Evolutionary conservation across 2,113 vertebrate species (phyloP), one percentile per base, ranked within the genome.

Genomic region (Psilopogon haemacephalus): DNA sequence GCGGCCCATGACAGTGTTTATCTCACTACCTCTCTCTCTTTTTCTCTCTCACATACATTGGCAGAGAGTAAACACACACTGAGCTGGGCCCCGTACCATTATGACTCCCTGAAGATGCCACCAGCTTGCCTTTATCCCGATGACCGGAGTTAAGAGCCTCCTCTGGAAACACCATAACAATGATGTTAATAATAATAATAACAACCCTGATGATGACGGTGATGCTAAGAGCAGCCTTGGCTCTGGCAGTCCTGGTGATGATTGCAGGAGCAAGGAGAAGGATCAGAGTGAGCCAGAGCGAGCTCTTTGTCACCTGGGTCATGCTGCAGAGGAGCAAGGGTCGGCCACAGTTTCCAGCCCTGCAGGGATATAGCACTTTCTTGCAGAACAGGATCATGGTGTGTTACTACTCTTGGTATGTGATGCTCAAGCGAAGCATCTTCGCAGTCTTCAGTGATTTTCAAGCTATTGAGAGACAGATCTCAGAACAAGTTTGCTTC

Each of bases 1-100:
- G 97, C 93, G 94, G 97, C 97, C 98, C 98, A 97, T 98, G 98
- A 98, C 98, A 98, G 97, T 97, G 97, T 98, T 98, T 98, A 98
- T 98, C 98, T 98, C 98, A 96, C 96, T 98, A 97, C 97, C 97
- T 97, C 97, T 97, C 96, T 97, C 96, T 97, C 96, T 94, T 70
- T 92, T 77, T 93, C 88, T 94, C 89, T 77, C 96, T 95, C 73
- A 72, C 90, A 96, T 88, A 88, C 95, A 52, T 89, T 97, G 95
- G 95, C 94, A 96, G 90, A 97, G 95, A 97, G 95, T 97, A 97
- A 97, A 96, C 92, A 97, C 94, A 93, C 94, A 96, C 85, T 86
- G 95, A 95, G 95, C 94, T 12, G 91, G 94, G 86, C 70, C 93
- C 93, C 2, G 38, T 86, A 93, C 93, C 76, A 80, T 97, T 96